These are phyloP conservation scores for Listronotus bonariensis DNA, from an alignment of 1,140 invertebrate species.

Conservation along the genomic window DNA sequence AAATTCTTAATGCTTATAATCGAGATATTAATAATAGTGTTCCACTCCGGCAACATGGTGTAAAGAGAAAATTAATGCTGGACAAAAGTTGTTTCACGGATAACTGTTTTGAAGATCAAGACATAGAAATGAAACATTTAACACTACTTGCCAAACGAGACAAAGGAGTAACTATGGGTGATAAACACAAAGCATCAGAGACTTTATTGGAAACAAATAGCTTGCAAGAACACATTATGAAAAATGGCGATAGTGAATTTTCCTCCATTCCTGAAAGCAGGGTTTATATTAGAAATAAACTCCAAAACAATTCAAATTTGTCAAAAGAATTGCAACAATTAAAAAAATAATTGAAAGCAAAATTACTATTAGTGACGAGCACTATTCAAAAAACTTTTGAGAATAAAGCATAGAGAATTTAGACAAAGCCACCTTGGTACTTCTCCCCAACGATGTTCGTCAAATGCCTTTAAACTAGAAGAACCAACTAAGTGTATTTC, in stretches of 20 bases:
- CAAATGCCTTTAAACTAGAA: neutral
- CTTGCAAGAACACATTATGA: neutral
- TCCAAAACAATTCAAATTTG: constrained; percentile 14
- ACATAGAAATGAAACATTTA: constrained; percentile 38
- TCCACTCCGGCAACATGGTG: neutral
- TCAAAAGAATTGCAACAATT: constrained; percentile 53
- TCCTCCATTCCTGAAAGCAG: neutral
- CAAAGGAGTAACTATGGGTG: constrained; percentile 19
- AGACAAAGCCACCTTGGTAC: no score
- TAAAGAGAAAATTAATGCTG: constrained; percentile 58
- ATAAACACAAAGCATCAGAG: neutral
- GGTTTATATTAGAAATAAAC: no score
- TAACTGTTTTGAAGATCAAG: constrained; percentile 40
- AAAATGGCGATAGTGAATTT: constrained; percentile 14
- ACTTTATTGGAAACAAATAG: neutral
- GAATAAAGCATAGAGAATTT: constrained; percentile 56
- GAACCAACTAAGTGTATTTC: constrained; percentile 41
- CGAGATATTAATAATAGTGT: constrained; percentile 54
- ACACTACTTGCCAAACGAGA: constrained; percentile 41
- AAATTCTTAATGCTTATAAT: constrained; percentile 50
- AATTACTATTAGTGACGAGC: constrained; percentile 62
- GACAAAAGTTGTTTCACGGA: constrained; percentile 71
- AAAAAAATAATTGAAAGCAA: constrained; percentile 65
- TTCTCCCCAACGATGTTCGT: neutral
- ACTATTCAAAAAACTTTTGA: constrained; percentile 66